Evolutionary conservation across 64 coral and sea anemone genomes (phyloP).

Genomic region (Catalaphyllia jardinei): DNA sequence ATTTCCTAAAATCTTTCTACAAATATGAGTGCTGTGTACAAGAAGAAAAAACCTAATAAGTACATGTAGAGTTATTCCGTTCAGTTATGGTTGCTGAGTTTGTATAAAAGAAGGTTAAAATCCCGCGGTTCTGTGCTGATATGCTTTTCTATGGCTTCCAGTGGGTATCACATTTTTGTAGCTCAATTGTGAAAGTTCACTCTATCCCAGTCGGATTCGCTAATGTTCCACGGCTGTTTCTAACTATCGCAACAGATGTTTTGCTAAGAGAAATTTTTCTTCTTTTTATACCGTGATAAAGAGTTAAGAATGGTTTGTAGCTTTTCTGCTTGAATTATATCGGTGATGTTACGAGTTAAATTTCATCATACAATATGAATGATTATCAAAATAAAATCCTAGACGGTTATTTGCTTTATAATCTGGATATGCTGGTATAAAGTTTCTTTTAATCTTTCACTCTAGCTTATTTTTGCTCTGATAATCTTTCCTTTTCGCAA

Average conservation of each 20-base stretch:
- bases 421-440: not conserved
- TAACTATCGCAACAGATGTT: not conserved
- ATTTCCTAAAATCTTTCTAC: not conserved
- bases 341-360: too few species aligned
- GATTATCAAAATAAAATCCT: not conserved
- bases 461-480: not conserved
- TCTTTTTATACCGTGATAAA: not conserved
- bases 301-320: not conserved
- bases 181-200: too few species aligned
- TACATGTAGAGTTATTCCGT: not conserved
- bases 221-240: not conserved
- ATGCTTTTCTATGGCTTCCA: too few species aligned
- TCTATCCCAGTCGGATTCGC: not conserved
- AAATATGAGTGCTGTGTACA: not conserved
- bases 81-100: not conserved
- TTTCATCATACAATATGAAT: not conserved
- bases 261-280: not conserved
- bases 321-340: too few species aligned
- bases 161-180: too few species aligned
- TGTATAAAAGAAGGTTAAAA: not conserved
- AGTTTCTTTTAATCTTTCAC: not conserved
- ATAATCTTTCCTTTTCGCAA: not conserved
- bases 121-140: not conserved
- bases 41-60: not conserved
- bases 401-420: not conserved